phyloP scores from a whole-genome alignment of 2,113 vertebrate genomes.

The Suncus etruscus region DNA sequence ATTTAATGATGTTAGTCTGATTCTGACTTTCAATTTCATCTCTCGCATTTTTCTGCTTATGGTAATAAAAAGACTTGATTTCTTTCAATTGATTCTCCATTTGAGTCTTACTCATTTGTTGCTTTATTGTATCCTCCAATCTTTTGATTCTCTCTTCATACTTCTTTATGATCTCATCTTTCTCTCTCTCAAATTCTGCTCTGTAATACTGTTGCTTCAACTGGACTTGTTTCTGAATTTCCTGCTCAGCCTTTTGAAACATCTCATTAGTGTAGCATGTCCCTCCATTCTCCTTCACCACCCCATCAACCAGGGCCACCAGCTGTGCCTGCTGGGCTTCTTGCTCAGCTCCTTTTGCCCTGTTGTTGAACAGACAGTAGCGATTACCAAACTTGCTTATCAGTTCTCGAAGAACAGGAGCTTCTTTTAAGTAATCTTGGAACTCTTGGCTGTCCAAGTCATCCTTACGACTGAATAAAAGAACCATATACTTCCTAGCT shows the following conservation, averaged over 20 bases:
- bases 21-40: neutral
- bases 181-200: constrained; percentile 14
- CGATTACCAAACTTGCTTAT: rapidly evolving
- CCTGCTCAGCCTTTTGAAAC: constrained; percentile 40
- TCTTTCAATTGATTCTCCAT: neutral
- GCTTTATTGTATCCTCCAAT: neutral
- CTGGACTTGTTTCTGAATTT: constrained; percentile 76
- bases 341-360: neutral
- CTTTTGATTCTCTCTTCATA: constrained; percentile 8
- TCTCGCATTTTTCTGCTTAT: neutral
- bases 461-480: constrained; percentile 72
- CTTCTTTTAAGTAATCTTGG: neutral
- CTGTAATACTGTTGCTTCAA: neutral
- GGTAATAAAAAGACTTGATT: rapidly evolving
- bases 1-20: rapidly evolving
- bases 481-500: constrained; percentile 55
- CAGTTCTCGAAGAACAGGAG: neutral
- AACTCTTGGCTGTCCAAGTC: neutral
- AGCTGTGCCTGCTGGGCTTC: constrained; percentile 40
- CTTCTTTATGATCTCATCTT: neutral
- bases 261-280: neutral
- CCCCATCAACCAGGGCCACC: neutral
- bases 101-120: neutral
- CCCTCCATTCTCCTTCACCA: neutral
- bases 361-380: constrained; percentile 73